A percentile compares a stretch with the other conserved stretches of the same genome.
phyloP scores from a whole-genome alignment of 1,140 invertebrate species.

The Drosophila mauritiana region DNA sequence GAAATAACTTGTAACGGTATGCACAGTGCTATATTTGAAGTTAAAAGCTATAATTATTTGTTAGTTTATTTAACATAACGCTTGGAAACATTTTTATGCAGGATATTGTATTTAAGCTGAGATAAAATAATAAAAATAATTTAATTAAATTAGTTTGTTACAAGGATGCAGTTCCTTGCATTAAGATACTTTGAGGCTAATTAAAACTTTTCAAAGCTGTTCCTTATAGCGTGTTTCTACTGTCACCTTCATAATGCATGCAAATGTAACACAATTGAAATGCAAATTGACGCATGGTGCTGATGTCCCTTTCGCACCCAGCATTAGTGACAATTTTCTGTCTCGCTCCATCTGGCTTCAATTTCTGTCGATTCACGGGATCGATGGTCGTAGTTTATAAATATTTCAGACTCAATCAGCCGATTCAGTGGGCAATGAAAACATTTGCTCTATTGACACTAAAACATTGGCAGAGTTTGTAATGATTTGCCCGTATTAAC shows the following conservation, averaged over 20 bases:
- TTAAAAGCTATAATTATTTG: too few species aligned
- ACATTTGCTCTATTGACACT: constrained; percentile 47
- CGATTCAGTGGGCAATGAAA: constrained; percentile 18
- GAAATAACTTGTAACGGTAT: not conserved
- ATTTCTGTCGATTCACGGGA: constrained; percentile 53
- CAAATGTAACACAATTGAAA: constrained; percentile 55
- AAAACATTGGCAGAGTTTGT: constrained; percentile 30
- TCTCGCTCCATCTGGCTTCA: not conserved
- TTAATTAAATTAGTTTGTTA: too few species aligned
- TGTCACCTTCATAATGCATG: constrained; percentile 27
- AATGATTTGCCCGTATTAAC: constrained; percentile 7
- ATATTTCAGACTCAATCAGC: constrained; percentile 50
- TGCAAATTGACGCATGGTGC: constrained; percentile 39
- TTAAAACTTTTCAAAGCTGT: too few species aligned
- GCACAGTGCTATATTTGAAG: not conserved
- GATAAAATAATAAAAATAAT: too few species aligned
- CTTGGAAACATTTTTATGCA: too few species aligned
- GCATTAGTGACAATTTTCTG: not conserved
- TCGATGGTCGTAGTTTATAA: constrained; percentile 56
- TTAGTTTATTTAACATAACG: too few species aligned
- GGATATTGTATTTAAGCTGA: too few species aligned
- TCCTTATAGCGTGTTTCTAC: too few species aligned
- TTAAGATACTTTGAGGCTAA: too few species aligned
- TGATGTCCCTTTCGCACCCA: constrained; percentile 12
- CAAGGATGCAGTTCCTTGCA: too few species aligned